Conservation (phyloP, 2,113 vertebrate species). For the Hippoglossus stenolepis region DNA sequence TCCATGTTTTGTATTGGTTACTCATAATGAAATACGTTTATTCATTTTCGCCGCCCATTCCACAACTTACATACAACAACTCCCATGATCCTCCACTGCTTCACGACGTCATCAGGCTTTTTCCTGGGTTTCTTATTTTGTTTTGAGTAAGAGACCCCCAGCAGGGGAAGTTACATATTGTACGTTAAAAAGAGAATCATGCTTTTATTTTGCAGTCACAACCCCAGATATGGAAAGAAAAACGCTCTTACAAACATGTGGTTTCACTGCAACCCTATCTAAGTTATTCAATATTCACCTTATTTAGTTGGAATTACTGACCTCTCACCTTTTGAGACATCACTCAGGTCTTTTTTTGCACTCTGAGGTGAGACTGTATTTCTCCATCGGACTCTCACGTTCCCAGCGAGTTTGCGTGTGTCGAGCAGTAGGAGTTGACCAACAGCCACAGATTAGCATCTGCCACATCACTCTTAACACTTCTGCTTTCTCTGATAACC, state of each 20-base stretch:
- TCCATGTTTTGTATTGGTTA: too few species aligned
- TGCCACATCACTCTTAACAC: conserved; percentile 13
- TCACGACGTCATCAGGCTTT: too few species aligned
- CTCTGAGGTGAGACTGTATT: neutral
- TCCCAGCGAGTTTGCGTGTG: neutral
- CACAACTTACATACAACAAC: too few species aligned
- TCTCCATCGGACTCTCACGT: conserved; percentile 10
- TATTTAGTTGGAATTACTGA: neutral
- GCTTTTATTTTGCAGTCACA: conserved; percentile 12
- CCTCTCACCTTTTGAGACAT: neutral
- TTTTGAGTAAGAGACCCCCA: too few species aligned
- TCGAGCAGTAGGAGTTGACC: conserved; percentile 31
- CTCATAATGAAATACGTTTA: too few species aligned
- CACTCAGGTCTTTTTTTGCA: neutral
- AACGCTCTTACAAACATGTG: too few species aligned
- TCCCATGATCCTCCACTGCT: too few species aligned
- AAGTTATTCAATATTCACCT: too few species aligned
- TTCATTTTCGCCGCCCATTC: too few species aligned
- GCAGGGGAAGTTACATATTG: too few species aligned
- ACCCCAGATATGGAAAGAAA: neutral
- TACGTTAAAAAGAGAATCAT: neutral
- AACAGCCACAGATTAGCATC: neutral
- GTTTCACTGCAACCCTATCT: too few species aligned
- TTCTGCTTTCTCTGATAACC: conserved; percentile 66
- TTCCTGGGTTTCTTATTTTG: too few species aligned